These are phyloP conservation scores for Phalanger gymnotis DNA, from an alignment of 2,797 vertebrate genomes.

Conservation along the genomic window DNA sequence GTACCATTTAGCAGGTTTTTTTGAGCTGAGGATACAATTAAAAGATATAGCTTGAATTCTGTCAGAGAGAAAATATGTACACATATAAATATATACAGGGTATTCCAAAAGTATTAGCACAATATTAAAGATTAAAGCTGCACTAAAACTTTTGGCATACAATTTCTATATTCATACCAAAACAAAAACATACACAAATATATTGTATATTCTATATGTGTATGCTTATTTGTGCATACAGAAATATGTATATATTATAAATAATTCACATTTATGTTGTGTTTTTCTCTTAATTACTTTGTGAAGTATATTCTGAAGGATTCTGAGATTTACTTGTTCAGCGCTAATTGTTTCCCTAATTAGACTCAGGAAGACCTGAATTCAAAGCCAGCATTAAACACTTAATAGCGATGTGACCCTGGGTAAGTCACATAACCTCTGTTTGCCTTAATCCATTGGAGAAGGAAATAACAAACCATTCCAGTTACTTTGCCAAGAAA, in stretches of 20 bases:
- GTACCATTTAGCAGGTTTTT: background rate
- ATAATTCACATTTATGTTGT: background rate
- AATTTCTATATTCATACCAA: no score
- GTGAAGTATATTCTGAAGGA: background rate
- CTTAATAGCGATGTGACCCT: background rate
- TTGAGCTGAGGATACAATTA: background rate
- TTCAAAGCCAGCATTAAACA: background rate
- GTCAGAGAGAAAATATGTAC: background rate
- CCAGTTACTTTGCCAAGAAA: background rate
- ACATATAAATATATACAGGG: background rate
- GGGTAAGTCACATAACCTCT: background rate
- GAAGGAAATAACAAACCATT: background rate
- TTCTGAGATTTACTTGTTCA: background rate
- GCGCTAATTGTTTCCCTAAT: background rate
- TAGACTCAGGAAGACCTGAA: background rate
- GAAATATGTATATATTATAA: background rate
- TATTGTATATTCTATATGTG: background rate
- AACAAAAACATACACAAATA: background rate
- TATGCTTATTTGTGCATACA: background rate
- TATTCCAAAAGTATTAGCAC: background rate
- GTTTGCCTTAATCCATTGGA: background rate
- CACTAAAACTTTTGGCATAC: background rate
- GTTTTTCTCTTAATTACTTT: background rate
- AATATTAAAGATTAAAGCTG: background rate
- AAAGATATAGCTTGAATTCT: background rate